These are phyloP conservation scores for Catocala sponsa DNA, from an alignment of 2,888 invertebrate species.

Conservation along the genomic window DNA sequence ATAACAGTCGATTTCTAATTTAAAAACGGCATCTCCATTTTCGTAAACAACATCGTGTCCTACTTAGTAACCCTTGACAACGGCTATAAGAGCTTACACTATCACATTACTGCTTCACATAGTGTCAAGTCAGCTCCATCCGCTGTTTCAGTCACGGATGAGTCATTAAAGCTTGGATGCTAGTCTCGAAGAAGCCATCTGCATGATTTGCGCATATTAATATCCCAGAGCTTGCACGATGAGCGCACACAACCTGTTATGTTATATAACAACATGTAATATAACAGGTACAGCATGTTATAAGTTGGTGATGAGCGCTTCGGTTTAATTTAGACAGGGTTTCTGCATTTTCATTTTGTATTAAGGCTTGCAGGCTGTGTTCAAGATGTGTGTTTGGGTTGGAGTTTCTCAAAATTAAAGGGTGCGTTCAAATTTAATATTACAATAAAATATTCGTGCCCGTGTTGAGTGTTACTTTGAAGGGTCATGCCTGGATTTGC, in stretches of 20 bases:
- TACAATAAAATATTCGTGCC: no score
- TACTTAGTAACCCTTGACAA: conserved; percentile 15
- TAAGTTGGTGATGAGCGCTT: conserved; percentile 45
- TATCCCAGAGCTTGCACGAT: conserved; percentile 62
- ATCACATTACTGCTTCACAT: conserved; percentile 38
- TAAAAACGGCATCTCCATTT: background rate
- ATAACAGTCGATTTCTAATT: no score
- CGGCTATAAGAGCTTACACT: conserved; percentile 14
- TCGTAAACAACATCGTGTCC: conserved; percentile 5
- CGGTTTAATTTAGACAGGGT: conserved; percentile 42
- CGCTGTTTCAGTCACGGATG: conserved; percentile 53
- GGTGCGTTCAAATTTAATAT: no score
- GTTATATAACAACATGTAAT: conserved; percentile 24
- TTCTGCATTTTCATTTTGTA: conserved; percentile 35
- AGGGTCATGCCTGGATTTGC: no score
- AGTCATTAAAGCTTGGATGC: conserved; percentile 63
- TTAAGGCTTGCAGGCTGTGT: conserved; percentile 8
- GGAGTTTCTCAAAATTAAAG: conserved; percentile 5
- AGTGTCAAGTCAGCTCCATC: conserved; percentile 50
- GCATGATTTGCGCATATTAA: conserved; percentile 80
- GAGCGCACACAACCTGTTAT: conserved; percentile 37
- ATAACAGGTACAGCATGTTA: conserved; percentile 41
- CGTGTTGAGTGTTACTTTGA: no score
- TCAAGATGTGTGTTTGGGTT: conserved; percentile 40
- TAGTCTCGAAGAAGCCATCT: conserved; percentile 70